Evolutionary conservation across 2,888 invertebrate species (phyloP).

Genomic region (Temnothorax rugatulus): DNA sequence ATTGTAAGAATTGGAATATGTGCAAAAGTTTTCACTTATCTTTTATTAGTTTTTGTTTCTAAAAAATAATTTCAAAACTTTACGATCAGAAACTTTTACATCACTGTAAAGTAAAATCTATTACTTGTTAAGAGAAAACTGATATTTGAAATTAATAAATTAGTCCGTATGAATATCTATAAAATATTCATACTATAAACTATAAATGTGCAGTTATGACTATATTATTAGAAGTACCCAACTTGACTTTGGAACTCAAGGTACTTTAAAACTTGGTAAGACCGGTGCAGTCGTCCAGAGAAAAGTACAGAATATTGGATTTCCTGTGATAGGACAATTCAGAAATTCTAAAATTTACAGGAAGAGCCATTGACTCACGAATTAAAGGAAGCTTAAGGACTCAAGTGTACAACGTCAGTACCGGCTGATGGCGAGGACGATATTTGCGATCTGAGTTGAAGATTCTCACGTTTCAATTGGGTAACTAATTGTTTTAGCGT

Average conservation of each 20-base stretch:
- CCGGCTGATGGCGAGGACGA: constrained; percentile 67
- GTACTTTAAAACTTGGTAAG: constrained; percentile 47
- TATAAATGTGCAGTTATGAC: constrained; percentile 57
- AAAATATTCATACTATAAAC: neutral
- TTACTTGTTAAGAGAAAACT: neutral
- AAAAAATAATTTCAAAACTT: too few species aligned
- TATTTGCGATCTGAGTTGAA: constrained; percentile 89
- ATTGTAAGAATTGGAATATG: neutral
- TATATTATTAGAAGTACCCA: constrained; percentile 56
- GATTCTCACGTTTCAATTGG: constrained; percentile 92
- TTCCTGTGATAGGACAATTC: constrained; percentile 39
- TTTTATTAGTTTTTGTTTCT: neutral
- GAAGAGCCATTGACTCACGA: constrained; percentile 57
- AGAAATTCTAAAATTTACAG: constrained; percentile 71
- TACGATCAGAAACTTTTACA: too few species aligned
- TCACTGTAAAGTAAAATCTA: neutral
- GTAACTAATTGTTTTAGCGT: constrained; percentile 91
- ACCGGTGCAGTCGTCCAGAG: constrained; percentile 30
- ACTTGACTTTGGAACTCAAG: constrained; percentile 31
- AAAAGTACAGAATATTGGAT: constrained; percentile 49
- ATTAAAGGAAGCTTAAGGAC: constrained; percentile 73
- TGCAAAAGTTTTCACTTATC: neutral
- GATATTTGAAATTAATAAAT: neutral
- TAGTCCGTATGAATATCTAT: too few species aligned
- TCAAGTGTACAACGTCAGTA: constrained; percentile 76